These are phyloP conservation scores for Heliconius sara DNA, from an alignment of 2,888 invertebrate genomes.

Conservation along the genomic window DNA sequence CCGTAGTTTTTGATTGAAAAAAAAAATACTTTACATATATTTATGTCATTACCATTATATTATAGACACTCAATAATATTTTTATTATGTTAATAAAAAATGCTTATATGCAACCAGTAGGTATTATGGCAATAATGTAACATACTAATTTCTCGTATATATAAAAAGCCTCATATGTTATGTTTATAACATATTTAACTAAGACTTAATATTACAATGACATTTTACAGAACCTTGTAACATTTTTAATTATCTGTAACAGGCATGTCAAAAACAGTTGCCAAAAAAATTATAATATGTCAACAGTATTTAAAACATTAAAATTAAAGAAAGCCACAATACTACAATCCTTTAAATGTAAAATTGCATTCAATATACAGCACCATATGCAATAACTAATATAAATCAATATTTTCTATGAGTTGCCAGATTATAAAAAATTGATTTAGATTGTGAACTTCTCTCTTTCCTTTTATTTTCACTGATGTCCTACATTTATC, in stretches of 20 bases:
- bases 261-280: background rate
- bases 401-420: background rate
- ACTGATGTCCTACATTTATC: background rate
- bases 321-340: background rate
- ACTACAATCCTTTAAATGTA: background rate
- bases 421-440: background rate
- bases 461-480: background rate
- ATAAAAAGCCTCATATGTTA: background rate
- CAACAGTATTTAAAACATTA: background rate
- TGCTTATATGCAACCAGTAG: too few relatives aligned
- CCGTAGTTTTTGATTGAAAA: too few relatives aligned
- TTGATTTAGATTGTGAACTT: background rate
- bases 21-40: too few relatives aligned
- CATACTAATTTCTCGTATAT: background rate
- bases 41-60: background rate
- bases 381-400: background rate
- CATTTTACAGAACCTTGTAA: background rate
- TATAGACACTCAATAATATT: background rate
- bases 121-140: background rate
- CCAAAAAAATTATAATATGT: background rate
- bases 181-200: background rate
- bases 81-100: background rate
- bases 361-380: constrained; percentile 1
- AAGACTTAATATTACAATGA: background rate
- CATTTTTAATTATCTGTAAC: background rate